phyloP scores from a whole-genome alignment of 2,888 invertebrate species.

The Amphipyra tragopoginis region DNA sequence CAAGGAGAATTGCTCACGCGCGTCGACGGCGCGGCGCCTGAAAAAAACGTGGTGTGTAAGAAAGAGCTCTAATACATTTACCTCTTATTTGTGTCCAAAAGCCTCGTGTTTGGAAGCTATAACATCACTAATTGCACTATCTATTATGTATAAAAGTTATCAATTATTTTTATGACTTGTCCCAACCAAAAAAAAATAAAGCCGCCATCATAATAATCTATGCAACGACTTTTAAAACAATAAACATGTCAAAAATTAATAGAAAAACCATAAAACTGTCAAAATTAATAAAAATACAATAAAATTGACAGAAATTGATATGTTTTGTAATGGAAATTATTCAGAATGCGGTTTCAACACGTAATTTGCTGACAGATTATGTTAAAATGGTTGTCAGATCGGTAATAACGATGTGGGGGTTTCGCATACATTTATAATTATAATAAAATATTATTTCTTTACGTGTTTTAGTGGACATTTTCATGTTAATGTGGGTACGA shows the following conservation, averaged over 20 bases:
- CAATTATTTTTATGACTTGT: neutral
- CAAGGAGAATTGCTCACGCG: too few species aligned
- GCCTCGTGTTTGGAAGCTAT: too few species aligned
- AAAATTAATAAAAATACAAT: conserved; percentile 14
- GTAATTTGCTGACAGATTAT: conserved; percentile 27
- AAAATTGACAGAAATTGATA: conserved; percentile 9
- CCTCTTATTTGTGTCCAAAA: too few species aligned
- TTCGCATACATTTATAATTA: conserved; percentile 23
- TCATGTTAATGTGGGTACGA: neutral
- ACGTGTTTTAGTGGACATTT: neutral
- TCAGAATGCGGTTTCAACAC: conserved; percentile 14
- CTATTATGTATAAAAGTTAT: neutral
- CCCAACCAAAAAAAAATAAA: neutral
- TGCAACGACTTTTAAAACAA: neutral
- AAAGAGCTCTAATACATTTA: too few species aligned
- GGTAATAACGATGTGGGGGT: conserved; percentile 15
- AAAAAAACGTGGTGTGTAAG: too few species aligned
- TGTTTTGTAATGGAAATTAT: conserved; percentile 24
- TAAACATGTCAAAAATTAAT: conserved; percentile 25
- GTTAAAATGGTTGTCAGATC: conserved; percentile 19
- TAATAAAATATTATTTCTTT: neutral
- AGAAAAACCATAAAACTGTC: conserved; percentile 18
- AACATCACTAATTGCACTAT: too few species aligned
- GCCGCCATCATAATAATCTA: conserved; percentile 1
- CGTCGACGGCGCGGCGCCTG: too few species aligned